These are phyloP conservation scores for Hirtodrosophila cameraria DNA, from an alignment of 2,888 invertebrate genomes.

Conservation along the genomic window DNA sequence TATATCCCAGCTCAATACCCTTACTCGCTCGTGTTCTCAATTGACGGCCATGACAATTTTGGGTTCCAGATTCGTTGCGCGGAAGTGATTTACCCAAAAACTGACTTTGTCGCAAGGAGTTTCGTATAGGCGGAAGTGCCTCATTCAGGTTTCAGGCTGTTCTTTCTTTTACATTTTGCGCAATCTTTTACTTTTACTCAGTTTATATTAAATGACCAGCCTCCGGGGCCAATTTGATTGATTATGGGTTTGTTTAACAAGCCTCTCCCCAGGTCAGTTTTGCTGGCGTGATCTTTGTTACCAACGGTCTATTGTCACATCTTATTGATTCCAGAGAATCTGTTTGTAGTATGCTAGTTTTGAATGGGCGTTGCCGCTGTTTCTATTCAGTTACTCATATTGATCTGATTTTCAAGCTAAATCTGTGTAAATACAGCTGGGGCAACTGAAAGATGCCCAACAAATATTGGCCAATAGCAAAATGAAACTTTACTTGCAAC, in stretches of 20 bases:
- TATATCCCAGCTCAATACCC: too few relatives aligned
- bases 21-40: constrained; percentile 60
- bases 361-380: constrained; percentile 50
- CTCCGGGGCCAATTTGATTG: constrained; percentile 44
- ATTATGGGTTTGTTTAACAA: constrained; percentile 65
- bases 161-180: constrained; percentile 34
- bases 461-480: not conserved
- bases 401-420: constrained; percentile 14
- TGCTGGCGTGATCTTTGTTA: constrained; percentile 66
- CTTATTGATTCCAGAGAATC: constrained; percentile 39
- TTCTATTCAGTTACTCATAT: constrained; percentile 10
- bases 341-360: constrained; percentile 43
- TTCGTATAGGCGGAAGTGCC: constrained; percentile 61
- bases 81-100: constrained; percentile 75
- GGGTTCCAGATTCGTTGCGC: constrained; percentile 66
- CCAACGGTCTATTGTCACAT: constrained; percentile 18
- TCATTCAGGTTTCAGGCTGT: constrained; percentile 40
- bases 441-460: constrained; percentile 14
- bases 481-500: not conserved
- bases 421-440: constrained; percentile 49
- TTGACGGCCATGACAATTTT: constrained; percentile 78
- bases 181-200: constrained; percentile 20
- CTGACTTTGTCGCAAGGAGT: constrained; percentile 53
- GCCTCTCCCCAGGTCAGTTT: constrained; percentile 45
- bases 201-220: not conserved